These are phyloP conservation scores for Potorous gilbertii DNA, from an alignment of 2,797 vertebrate species.

Conservation along the genomic window DNA sequence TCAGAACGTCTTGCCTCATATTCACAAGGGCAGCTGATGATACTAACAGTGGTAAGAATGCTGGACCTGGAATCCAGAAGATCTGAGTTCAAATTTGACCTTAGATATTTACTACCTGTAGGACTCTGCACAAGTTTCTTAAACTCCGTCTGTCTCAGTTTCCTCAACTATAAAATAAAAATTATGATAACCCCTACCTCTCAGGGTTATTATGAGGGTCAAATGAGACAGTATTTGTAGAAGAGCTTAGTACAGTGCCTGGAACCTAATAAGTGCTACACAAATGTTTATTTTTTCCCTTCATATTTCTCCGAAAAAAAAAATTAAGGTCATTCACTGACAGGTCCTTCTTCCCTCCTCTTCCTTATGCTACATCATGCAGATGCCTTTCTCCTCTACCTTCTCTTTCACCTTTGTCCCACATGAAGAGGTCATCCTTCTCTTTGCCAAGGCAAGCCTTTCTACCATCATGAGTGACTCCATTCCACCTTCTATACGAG, in stretches of 20 bases:
- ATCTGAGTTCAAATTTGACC: conserved; percentile 2
- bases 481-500: too few species aligned
- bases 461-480: too few species aligned
- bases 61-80: neutral
- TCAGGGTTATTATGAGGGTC: conserved; percentile 7
- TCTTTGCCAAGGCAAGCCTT: too few species aligned
- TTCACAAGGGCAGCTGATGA: neutral
- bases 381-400: neutral
- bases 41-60: neutral
- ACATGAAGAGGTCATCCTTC: too few species aligned
- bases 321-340: too few species aligned
- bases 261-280: neutral
- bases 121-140: neutral
- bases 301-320: neutral
- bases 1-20: too few species aligned
- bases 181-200: neutral
- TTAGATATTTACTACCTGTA: neutral
- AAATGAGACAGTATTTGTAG: neutral
- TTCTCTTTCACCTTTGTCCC: too few species aligned
- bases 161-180: neutral
- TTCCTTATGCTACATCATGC: neutral
- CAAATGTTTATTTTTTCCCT: neutral
- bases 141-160: neutral
- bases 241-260: neutral
- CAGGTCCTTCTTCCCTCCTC: neutral